Evolutionary conservation across 2,888 invertebrate genomes (phyloP), one percentile per base, ranked within the genome.

Genomic region (Phengaris alcon): DNA sequence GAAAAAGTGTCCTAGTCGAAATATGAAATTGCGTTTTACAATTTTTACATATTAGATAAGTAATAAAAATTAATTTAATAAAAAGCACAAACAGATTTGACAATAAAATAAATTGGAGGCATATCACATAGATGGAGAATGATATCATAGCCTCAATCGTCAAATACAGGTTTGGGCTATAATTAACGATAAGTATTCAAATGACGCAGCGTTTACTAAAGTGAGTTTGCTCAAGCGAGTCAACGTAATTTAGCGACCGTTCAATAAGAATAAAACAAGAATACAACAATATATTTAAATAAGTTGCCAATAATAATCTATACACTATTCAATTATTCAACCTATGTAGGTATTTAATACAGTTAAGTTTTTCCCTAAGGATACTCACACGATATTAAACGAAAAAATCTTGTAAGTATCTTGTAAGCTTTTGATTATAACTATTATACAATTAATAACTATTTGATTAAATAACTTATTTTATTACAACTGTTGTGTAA

Each of bases 221-320:
- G 69, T 48, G 69, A 70, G 70, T 70, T 70, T 70, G 51, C 51
- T 70, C 51, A 70, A 51, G 51, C 46, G 8, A 46, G 68, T 68
- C 35, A 68, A 68, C 46, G 59, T 44, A 44, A 64, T 52, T 52
- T 52, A 52, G 10, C 22, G 64, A 64, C 22, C 12, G 35, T 15
- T 70, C 51, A 70, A 6, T 10, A 22, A 70, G 9, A 69, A 48
- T 69, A 12, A 51, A 70, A 51, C 6, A 22, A 5, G 8, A n/a
- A 8, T 46, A 22, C 5, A 59, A 22, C 3, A 35, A 35, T 64
- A 35, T 22, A 55, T 55, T n/a, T 55, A 48, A 48, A 35, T 35
- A 35, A 48, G 8, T 48, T 48, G 6, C 48, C 48, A 6, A 48
- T 48, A 48, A 48, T 35, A 35, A 46, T 46, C 46, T 48, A 8